Conservation (phyloP, 1,140 invertebrate species). For the Eupristina koningsbergeri region DNA sequence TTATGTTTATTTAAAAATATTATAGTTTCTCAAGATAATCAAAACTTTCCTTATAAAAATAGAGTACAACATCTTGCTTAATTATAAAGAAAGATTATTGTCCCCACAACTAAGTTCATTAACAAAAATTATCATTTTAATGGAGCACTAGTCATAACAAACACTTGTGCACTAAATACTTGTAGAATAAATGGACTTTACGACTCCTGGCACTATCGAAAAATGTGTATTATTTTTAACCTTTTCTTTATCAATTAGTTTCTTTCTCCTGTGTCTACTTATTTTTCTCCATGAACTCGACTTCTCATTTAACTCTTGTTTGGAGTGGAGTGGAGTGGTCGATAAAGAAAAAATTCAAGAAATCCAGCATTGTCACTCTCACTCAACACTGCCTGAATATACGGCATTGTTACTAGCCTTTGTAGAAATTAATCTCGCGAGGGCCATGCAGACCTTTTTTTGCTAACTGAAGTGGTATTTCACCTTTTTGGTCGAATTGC, state of each 20-base stretch:
- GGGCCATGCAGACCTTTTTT: background rate
- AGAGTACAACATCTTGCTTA: background rate
- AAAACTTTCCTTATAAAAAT: background rate
- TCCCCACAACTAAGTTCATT: background rate
- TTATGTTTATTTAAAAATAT: background rate
- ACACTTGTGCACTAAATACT: background rate
- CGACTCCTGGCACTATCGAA: background rate
- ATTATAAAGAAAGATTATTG: slow-evolving; percentile 6
- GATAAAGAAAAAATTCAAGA: background rate
- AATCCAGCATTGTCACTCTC: slow-evolving; percentile 2
- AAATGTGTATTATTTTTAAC: background rate
- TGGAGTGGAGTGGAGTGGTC: background rate
- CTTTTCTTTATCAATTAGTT: background rate
- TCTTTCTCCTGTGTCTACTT: background rate
- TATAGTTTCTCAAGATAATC: background rate
- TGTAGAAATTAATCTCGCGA: slow-evolving; percentile 3
- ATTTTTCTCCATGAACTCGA: background rate
- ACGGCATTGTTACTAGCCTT: slow-evolving; percentile 24
- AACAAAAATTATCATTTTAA: background rate
- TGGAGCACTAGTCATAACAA: background rate
- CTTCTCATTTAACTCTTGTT: background rate
- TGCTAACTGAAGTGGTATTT: background rate
- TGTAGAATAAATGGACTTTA: background rate
- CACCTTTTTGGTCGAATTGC: background rate
- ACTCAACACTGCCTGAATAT: background rate